Evolutionary conservation across 2,113 vertebrate species (phyloP), one percentile per base, ranked within the genome.

Genomic region (Hiodon tergisus): DNA sequence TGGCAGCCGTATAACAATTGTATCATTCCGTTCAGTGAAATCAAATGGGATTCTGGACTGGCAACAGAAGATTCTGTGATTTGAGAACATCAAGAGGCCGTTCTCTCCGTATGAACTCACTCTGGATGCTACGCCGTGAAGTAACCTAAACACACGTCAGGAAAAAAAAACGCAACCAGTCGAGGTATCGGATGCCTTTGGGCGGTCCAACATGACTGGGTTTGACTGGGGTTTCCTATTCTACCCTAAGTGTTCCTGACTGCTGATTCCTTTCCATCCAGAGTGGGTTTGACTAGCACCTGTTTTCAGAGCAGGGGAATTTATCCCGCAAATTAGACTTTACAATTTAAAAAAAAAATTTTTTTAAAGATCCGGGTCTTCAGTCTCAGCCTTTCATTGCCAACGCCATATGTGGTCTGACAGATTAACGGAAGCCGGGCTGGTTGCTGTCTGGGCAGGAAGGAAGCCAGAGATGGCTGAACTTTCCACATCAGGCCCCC

Each of bases 41-140:
- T 46, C 7, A 53, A 72, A 72, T 52, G 59, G 16, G 59, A 72
- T 47, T 72, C 71, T 60, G n/a, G 46, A 47, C 47, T 48, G 9
- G 4, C 46, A 67, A 10, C 9, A 63, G 31, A 48, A 10, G 31
- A 16, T 14, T 3, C 11, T 16, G 31, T 67, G 31, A 4, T n/a
- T 61, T 4, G 8, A n/a, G 14, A 61, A 3, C 47, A 48, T 31
- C 11, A 65, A 2, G 52, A 9, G 17, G 46, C 51, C 31, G 47
- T 52, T 13, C 3, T 13, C 2, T 61, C n/a, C 3, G 46, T 48
- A n/a, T 17, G 52, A 50, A 55, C 54, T 54, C 17, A 50, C 14
- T 69, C 14, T 11, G 16, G 68, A 69, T 31, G 52, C 52, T 52
- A 69, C 16, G 5, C 10, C 10, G 54, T 57, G 54, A 7, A 57